Conservation (phyloP, 2,113 vertebrate genomes). For the Daphoenositta chrysoptera region DNA sequence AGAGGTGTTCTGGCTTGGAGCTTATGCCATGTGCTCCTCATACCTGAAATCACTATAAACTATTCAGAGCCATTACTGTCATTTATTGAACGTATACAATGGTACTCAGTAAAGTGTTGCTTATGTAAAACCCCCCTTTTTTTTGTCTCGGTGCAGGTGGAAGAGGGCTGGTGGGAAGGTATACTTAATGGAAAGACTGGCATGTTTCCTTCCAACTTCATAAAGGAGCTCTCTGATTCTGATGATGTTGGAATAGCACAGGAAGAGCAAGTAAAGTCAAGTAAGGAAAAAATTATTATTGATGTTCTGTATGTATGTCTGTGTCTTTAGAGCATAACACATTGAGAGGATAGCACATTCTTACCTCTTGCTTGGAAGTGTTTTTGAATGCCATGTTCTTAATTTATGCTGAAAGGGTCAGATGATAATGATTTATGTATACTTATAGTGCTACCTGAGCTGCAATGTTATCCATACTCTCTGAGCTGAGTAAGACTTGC, state of each 20-base stretch:
- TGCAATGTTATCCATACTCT: not conserved
- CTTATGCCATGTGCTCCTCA: not conserved
- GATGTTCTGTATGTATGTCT: not conserved
- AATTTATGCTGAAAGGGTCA: not conserved
- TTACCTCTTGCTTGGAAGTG: not conserved
- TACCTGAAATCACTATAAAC: not conserved
- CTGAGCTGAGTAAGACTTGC: not conserved
- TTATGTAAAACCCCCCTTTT: not conserved
- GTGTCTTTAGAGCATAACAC: not conserved
- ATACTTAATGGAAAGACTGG: slow-evolving; percentile 89
- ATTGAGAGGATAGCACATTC: not conserved
- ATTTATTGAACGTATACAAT: not conserved
- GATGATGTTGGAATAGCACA: slow-evolving; percentile 81
- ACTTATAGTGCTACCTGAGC: not conserved
- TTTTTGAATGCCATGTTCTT: not conserved
- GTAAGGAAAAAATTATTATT: slow-evolving; percentile 72
- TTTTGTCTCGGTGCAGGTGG: slow-evolving; percentile 79
- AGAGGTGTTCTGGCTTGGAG: not conserved
- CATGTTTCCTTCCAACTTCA: slow-evolving; percentile 99
- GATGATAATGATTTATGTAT: not conserved
- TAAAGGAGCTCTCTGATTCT: slow-evolving; percentile 82
- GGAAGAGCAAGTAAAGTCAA: slow-evolving; percentile 87
- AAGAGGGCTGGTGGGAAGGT: slow-evolving; percentile 99
- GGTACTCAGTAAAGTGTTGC: not conserved
- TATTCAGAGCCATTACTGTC: not conserved